Evolutionary conservation across 2,888 invertebrate genomes (phyloP).

Genomic region (Platerodrilus igneus): DNA sequence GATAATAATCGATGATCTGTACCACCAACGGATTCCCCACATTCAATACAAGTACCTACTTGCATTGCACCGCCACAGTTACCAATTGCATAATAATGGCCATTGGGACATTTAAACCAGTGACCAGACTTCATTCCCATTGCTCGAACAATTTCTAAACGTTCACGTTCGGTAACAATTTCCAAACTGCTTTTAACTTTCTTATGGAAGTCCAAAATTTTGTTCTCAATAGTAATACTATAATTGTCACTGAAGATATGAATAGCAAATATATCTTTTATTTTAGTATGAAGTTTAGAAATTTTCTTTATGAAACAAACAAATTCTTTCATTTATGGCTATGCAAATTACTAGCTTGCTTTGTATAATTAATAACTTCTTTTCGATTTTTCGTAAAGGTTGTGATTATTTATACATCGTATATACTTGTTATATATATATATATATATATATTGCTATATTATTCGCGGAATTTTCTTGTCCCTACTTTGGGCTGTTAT

Average conservation of each 20-base stretch:
- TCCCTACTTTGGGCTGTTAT: too few species aligned
- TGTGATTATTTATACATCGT: too few species aligned
- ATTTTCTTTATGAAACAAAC: not conserved
- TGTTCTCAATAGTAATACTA: constrained; percentile 25
- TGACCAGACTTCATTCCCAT: constrained; percentile 56
- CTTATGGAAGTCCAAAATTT: constrained; percentile 20
- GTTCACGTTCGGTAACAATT: constrained; percentile 50
- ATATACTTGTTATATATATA: too few species aligned
- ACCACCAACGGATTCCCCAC: constrained; percentile 56
- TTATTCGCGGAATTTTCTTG: too few species aligned
- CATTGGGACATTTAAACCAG: constrained; percentile 70
- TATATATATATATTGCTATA: too few species aligned
- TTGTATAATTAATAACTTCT: too few species aligned
- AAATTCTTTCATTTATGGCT: too few species aligned
- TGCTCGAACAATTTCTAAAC: constrained; percentile 53
- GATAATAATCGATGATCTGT: constrained; percentile 49
- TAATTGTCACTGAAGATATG: constrained; percentile 21
- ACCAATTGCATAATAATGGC: constrained; percentile 61
- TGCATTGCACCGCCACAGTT: constrained; percentile 64
- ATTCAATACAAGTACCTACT: constrained; percentile 54
- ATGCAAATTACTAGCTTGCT: too few species aligned
- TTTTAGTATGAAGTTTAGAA: constrained; percentile 5
- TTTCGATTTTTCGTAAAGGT: too few species aligned
- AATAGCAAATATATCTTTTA: constrained; percentile 20
- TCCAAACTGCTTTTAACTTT: constrained; percentile 24